These are phyloP conservation scores for Pilophorus perplexus DNA, from an alignment of 2,888 invertebrate species.

Conservation along the genomic window DNA sequence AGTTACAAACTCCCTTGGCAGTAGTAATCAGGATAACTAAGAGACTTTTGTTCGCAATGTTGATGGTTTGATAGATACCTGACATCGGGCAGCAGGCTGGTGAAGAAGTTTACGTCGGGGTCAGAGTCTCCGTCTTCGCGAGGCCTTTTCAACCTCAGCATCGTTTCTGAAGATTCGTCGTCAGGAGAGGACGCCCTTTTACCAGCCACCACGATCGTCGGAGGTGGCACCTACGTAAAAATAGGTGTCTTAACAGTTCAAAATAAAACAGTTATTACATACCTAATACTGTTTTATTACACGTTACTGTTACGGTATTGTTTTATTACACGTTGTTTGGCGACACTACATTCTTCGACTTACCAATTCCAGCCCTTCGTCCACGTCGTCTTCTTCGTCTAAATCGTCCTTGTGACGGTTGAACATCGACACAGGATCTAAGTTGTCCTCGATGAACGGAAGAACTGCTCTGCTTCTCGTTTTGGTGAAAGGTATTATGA, in stretches of 20 bases:
- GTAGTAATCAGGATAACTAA: too few relatives aligned
- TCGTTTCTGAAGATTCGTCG: slow-evolving; percentile 31
- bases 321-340: too few relatives aligned
- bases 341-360: too few relatives aligned
- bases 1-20: too few relatives aligned
- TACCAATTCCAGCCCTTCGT: slow-evolving; percentile 28
- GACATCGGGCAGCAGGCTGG: slow-evolving; percentile 31
- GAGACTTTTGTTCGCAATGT: too few relatives aligned
- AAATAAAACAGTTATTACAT: too few relatives aligned
- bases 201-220: background rate
- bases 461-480: slow-evolving; percentile 34
- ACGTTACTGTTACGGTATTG: too few relatives aligned
- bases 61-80: too few relatives aligned
- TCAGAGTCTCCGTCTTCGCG: slow-evolving; percentile 28
- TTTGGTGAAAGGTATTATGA: slow-evolving; percentile 36
- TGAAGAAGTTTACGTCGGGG: slow-evolving; percentile 35
- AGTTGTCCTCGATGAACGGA: slow-evolving; percentile 36
- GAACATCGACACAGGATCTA: slow-evolving; percentile 9
- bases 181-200: background rate
- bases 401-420: background rate
- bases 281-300: too few relatives aligned
- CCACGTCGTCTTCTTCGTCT: slow-evolving; percentile 15
- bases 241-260: too few relatives aligned
- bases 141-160: slow-evolving; percentile 19
- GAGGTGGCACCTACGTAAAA: background rate